These are phyloP conservation scores for Eptatretus atami DNA, from an alignment of 2,797 vertebrate genomes.

Conservation along the genomic window DNA sequence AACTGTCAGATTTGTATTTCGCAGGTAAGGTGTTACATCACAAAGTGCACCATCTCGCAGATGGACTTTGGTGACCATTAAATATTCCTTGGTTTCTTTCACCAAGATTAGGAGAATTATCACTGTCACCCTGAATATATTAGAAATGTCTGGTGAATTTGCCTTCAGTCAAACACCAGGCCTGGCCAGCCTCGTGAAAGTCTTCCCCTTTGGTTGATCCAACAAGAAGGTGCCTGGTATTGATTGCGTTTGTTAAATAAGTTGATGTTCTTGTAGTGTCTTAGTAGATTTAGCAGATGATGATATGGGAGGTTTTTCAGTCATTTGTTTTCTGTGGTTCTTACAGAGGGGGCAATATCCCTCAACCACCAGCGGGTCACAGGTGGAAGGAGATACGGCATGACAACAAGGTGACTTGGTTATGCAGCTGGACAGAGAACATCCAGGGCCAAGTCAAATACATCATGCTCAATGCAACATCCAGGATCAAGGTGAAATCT, in stretches of 20 bases:
- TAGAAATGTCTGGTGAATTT: too few relatives aligned
- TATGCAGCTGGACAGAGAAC: constrained; percentile 85
- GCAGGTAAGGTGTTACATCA: too few relatives aligned
- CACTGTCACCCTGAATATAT: too few relatives aligned
- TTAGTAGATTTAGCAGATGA: not conserved
- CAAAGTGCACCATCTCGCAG: too few relatives aligned
- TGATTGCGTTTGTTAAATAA: not conserved
- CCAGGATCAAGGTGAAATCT: constrained; percentile 52
- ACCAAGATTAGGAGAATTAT: too few relatives aligned
- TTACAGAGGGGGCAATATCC: constrained; percentile 47
- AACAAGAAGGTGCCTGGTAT: not conserved
- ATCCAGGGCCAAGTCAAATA: constrained; percentile 91
- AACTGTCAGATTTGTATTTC: too few relatives aligned
- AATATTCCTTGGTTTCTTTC: too few relatives aligned
- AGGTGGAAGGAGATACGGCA: constrained; percentile 78
- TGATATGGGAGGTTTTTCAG: constrained; percentile 7
- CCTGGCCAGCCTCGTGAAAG: too few relatives aligned
- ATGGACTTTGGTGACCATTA: too few relatives aligned
- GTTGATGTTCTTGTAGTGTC: constrained; percentile 5
- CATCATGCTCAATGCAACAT: constrained; percentile 86
- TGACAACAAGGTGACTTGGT: constrained; percentile 87
- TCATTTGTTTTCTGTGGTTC: constrained; percentile 9
- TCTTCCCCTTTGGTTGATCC: not conserved
- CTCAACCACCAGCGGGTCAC: constrained; percentile 39
- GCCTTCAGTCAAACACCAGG: too few relatives aligned